Percentiles rank a stretch among this genome's conserved stretches.
These are phyloP conservation scores for Ectobius pallidus DNA, from an alignment of 2,888 invertebrate genomes.

Conservation along the genomic window DNA sequence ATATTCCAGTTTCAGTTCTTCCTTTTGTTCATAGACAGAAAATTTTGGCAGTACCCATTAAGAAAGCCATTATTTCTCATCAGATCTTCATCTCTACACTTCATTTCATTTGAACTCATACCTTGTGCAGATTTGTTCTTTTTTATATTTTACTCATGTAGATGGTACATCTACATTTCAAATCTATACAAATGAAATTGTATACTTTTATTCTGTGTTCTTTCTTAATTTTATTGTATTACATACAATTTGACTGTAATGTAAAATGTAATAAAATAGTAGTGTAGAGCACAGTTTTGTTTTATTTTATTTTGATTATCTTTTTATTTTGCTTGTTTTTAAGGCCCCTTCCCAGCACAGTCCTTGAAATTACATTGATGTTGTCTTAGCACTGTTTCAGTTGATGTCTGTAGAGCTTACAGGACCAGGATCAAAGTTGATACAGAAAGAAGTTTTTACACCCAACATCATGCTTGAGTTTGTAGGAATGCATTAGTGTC, in stretches of 20 bases:
- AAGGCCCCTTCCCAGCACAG: neutral
- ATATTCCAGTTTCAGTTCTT: no score
- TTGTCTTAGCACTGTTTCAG: neutral
- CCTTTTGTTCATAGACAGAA: no score
- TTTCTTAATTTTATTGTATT: neutral
- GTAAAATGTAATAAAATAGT: conserved; percentile 21
- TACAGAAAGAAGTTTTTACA: conserved; percentile 12
- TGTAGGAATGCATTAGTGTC: conserved; percentile 10
- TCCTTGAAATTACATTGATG: neutral
- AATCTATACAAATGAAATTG: no score
- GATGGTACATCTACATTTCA: no score
- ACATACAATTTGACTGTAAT: neutral
- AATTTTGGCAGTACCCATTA: no score
- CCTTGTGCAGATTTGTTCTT: no score
- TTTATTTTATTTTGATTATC: conserved; percentile 34
- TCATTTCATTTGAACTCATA: no score
- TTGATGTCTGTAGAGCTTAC: conserved; percentile 3
- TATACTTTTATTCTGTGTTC: conserved; percentile 7
- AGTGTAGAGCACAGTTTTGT: conserved; percentile 27
- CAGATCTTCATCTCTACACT: no score
- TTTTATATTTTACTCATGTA: no score
- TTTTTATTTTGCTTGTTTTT: conserved; percentile 3
- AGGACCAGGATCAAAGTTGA: conserved; percentile 4
- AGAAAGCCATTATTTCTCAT: no score
- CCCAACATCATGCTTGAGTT: conserved; percentile 6